Evolutionary conservation across 1,140 invertebrate species (phyloP).

Genomic region (Aphaenogaster rudis): DNA sequence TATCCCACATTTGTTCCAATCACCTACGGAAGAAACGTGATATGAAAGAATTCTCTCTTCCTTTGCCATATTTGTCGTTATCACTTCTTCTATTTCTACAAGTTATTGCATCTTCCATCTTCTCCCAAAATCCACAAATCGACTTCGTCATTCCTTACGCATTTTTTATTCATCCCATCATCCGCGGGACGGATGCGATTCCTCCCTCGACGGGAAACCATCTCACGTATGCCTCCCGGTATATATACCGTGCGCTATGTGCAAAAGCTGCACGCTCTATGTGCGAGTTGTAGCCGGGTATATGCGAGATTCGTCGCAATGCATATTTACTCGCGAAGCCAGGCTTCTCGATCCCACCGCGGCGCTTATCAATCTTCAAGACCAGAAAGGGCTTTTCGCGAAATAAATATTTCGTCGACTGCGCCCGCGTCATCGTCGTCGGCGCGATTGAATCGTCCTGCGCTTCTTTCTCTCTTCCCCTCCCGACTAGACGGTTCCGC

Average conservation of each 20-base stretch:
- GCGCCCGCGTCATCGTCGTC: conserved; percentile 3
- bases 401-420: conserved; percentile 59
- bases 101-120: not conserved
- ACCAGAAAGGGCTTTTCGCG: conserved; percentile 7
- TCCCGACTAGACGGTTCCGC: not conserved
- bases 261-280: not conserved
- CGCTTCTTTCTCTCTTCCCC: not conserved
- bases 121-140: not conserved
- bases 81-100: not conserved
- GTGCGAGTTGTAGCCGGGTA: not conserved
- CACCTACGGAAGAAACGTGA: not conserved
- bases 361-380: conserved; percentile 52
- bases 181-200: conserved; percentile 8
- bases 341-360: conserved; percentile 21
- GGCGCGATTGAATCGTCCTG: conserved; percentile 44
- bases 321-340: conserved; percentile 43
- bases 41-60: not conserved
- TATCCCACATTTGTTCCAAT: not conserved
- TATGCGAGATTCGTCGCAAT: conserved; percentile 15
- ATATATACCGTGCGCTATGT: not conserved
- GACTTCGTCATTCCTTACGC: conserved; percentile 28
- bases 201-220: not conserved
- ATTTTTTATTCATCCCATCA: conserved; percentile 52
- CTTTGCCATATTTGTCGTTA: not conserved
- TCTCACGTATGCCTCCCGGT: conserved; percentile 9